Conservation (phyloP, 2,888 invertebrate species). For the Agonum fuliginosum region DNA sequence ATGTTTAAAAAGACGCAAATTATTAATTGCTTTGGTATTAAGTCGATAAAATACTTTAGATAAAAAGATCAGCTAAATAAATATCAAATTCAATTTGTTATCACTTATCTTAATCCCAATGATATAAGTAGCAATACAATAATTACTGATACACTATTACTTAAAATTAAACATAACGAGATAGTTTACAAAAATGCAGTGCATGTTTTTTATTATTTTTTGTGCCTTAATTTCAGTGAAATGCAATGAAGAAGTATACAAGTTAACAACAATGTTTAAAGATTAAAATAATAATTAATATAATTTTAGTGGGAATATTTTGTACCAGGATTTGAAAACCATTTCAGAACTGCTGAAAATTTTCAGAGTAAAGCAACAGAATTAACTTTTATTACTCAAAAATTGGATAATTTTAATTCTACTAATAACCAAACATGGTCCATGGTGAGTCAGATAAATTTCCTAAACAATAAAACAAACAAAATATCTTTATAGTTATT, state of each 20-base stretch:
- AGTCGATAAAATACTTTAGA: not conserved
- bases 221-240: not conserved
- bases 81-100: no score
- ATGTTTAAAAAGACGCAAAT: not conserved
- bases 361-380: no score
- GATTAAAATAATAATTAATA: not conserved
- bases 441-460: not conserved
- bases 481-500: no score
- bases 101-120: no score
- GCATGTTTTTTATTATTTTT: not conserved
- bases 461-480: no score
- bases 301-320: conserved; percentile 3
- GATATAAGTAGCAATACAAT: no score
- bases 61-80: no score
- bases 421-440: not conserved
- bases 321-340: not conserved
- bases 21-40: not conserved
- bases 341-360: not conserved
- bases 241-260: not conserved
- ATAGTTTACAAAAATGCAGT: not conserved
- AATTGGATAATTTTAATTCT: conserved; percentile 3
- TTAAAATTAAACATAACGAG: no score
- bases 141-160: no score
- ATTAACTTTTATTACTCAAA: not conserved
- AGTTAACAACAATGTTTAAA: not conserved